Base-by-base conservation (phyloP, 2,888 invertebrate species). In the Eilema caniola region DNA sequence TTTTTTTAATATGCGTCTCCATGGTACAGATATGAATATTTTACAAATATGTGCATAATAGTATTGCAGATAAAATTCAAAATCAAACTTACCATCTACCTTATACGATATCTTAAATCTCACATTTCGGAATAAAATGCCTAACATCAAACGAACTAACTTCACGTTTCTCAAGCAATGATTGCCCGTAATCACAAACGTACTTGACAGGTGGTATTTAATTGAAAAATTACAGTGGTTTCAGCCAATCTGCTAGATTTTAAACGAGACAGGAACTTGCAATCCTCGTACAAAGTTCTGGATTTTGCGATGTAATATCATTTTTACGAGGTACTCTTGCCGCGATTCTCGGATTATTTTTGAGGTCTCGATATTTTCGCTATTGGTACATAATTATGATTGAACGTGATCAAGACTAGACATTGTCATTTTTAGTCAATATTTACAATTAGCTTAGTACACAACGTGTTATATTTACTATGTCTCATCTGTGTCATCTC, bases 151-250 rank as follows among this genome's bases (percentile, higher is more conserved):
- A 14, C 24, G 14, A 60, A 12, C 12, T 3, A 31, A 61, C 33
- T 31, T 53, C 23, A 33, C 20, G 53, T 23, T 16, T 14, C 47
- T 63, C 25, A 62, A 59, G 57, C 53, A 72, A 72, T 31, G 66
- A 66, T 69, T 62, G 31, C 53, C 41, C 33, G 62, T 62, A 68
- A 69, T 69, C 37, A 66, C 41, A 57, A n/a, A 25, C 57, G 5
- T 68, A 69, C 67, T 71, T 68, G 28, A 59, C 69, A 63, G 68
- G 56, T 68, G 28, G 57, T 20, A 11, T 41, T 59, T 33, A 72
- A 72, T 72, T 72, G 72, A 63, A 67, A 72, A 63, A 72, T 72
- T 69, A 72, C 72, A 69, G 72, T 69, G 72, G 65, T 69, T 69
- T 72, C 66, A 72, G 69, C 69, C 69, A 72, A 72, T 72, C 69